These are phyloP conservation scores for Meloe dianella DNA, from an alignment of 2,888 invertebrate genomes.

Conservation along the genomic window DNA sequence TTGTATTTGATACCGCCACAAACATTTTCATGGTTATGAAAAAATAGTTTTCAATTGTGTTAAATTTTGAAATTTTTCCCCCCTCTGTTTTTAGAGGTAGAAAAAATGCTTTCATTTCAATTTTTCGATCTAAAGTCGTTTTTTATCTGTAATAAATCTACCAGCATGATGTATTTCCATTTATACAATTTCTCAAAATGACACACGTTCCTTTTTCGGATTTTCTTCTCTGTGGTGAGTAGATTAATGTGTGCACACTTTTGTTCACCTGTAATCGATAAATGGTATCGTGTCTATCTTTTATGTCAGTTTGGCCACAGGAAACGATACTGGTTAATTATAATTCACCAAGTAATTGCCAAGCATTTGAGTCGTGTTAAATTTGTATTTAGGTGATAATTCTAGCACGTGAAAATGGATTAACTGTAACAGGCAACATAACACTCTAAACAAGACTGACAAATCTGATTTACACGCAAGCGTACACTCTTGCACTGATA, in stretches of 20 bases:
- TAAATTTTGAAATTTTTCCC: neutral
- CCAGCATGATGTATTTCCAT: constrained; percentile 31
- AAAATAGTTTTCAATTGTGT: neutral
- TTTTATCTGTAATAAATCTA: constrained; percentile 29
- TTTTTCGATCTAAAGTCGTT: constrained; percentile 19
- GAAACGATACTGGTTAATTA: constrained; percentile 43
- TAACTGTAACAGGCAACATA: constrained; percentile 39
- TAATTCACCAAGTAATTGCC: constrained; percentile 40
- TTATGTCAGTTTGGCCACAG: constrained; percentile 29
- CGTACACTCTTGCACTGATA: constrained; percentile 2
- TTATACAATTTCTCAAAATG: constrained; percentile 32
- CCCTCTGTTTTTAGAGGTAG: neutral
- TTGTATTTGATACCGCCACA: constrained; percentile 3
- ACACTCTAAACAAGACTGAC: constrained; percentile 34
- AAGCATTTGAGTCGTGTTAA: constrained; percentile 31
- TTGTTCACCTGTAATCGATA: constrained; percentile 27
- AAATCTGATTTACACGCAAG: constrained; percentile 35
- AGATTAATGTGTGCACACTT: constrained; percentile 31
- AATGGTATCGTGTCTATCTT: constrained; percentile 25
- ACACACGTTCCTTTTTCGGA: constrained; percentile 19
- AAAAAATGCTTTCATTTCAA: neutral
- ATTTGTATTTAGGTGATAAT: constrained; percentile 25
- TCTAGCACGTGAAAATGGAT: constrained; percentile 41
- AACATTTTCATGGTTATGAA: neutral
- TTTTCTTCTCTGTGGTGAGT: constrained; percentile 22